These are phyloP conservation scores for Caenorhabditis parvicauda DNA, from an alignment of 2,888 invertebrate genomes.

Conservation along the genomic window DNA sequence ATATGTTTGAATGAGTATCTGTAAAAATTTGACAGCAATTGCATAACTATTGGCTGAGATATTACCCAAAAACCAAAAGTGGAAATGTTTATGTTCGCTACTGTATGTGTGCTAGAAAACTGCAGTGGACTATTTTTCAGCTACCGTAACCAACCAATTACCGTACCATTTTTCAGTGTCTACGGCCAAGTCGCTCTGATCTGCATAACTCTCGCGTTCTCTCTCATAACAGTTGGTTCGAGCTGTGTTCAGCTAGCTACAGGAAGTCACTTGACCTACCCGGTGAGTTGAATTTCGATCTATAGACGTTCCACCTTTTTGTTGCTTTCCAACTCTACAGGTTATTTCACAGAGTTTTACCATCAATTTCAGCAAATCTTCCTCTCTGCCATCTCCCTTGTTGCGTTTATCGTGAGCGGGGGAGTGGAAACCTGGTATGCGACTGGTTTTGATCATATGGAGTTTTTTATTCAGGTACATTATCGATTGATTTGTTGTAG, in stretches of 20 bases:
- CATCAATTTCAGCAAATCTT: constrained; percentile 55
- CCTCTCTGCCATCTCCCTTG: constrained; percentile 43
- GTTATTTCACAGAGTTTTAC: too few species aligned
- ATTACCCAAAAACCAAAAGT: too few species aligned
- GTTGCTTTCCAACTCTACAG: too few species aligned
- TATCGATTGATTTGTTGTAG: neutral
- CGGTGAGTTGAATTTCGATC: constrained; percentile 18
- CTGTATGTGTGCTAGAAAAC: too few species aligned
- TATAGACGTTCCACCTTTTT: neutral
- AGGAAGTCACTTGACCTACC: constrained; percentile 36
- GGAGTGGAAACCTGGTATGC: constrained; percentile 60
- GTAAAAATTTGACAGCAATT: too few species aligned
- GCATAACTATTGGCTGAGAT: too few species aligned
- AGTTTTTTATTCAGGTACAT: constrained; percentile 54
- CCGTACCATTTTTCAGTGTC: constrained; percentile 53
- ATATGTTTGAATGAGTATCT: too few species aligned
- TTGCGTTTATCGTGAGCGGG: constrained; percentile 58
- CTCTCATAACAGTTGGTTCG: constrained; percentile 52
- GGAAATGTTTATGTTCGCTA: too few species aligned
- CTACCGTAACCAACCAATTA: too few species aligned
- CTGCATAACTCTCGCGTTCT: constrained; percentile 55
- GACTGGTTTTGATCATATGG: constrained; percentile 60
- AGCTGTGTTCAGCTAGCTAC: constrained; percentile 56
- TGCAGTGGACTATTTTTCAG: too few species aligned
- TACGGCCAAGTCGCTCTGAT: constrained; percentile 61